Evolutionary conservation across 2,113 vertebrate genomes (phyloP).

Genomic region (Channa argus): DNA sequence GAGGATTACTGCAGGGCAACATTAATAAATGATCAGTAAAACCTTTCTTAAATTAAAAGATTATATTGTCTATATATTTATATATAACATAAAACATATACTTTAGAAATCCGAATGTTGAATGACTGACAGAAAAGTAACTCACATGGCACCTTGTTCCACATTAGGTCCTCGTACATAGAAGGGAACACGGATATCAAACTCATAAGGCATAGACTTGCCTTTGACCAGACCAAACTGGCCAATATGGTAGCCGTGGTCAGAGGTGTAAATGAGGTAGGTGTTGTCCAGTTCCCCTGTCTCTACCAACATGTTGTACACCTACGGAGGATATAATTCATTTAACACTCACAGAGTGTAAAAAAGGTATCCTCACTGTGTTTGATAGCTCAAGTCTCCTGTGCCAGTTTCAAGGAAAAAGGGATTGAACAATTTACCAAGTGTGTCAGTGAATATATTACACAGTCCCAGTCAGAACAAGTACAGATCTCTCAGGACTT

Average conservation of each 20-base stretch:
- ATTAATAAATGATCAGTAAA: background rate
- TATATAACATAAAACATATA: no score
- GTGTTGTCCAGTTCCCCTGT: conserved; percentile 96
- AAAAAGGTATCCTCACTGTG: conserved; percentile 38
- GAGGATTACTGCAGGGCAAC: conserved; percentile 87
- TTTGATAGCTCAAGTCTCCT: conserved; percentile 51
- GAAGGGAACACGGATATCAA: conserved; percentile 97
- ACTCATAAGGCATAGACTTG: conserved; percentile 98
- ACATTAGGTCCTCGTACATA: conserved; percentile 94
- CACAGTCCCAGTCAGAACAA: conserved; percentile 61
- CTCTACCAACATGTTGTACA: conserved; percentile 92
- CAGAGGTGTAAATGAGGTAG: conserved; percentile 95
- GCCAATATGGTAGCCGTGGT: conserved; percentile 98
- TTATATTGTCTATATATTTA: no score
- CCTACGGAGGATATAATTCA: conserved; percentile 76
- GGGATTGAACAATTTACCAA: conserved; percentile 65
- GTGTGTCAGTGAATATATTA: conserved; percentile 77
- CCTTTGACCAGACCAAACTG: conserved; percentile 98
- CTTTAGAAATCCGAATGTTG: background rate
- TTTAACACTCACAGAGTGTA: conserved; percentile 21
- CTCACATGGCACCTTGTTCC: conserved; percentile 93
- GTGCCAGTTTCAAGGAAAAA: conserved; percentile 62
- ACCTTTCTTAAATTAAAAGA: no score
- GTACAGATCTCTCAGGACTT: conserved; percentile 74
- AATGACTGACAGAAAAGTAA: conserved; percentile 19